Conservation (phyloP, 2,888 invertebrate genomes). For the Scaptomyza parva region DNA sequence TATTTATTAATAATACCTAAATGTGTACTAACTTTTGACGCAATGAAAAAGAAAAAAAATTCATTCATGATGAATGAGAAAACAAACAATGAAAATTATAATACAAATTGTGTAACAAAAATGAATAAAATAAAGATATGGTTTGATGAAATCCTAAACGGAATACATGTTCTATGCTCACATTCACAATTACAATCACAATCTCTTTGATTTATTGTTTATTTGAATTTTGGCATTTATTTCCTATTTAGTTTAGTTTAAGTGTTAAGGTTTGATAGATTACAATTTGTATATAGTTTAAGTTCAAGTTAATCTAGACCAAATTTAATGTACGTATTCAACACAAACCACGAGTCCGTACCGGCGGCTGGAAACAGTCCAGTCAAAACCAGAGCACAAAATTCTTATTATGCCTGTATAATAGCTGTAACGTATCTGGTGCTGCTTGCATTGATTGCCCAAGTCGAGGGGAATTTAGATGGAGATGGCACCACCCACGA, state of each 20-base stretch:
- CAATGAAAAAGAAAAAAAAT: constrained; percentile 28
- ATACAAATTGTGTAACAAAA: constrained; percentile 37
- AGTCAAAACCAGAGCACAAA: neutral
- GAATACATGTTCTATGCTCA: neutral
- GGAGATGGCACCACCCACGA: constrained; percentile 50
- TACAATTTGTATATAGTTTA: constrained; percentile 2
- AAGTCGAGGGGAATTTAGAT: neutral
- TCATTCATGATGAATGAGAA: neutral
- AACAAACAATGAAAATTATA: constrained; percentile 26
- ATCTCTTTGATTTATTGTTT: neutral
- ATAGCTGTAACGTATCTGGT: neutral
- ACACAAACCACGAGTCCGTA: neutral
- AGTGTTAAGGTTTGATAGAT: constrained; percentile 2
- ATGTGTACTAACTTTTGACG: constrained; percentile 50
- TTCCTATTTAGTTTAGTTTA: neutral
- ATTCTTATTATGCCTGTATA: neutral
- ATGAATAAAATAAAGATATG: constrained; percentile 33
- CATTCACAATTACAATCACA: neutral
- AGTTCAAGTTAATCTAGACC: neutral
- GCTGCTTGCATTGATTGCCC: constrained; percentile 2
- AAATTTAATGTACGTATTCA: constrained; percentile 20
- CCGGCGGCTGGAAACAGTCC: neutral
- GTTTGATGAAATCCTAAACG: constrained; percentile 30
- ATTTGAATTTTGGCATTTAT: constrained; percentile 5
- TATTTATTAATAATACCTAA: constrained; percentile 23